Percentiles rank a stretch among this genome's conserved stretches.
phyloP scores from a whole-genome alignment of 2,888 invertebrate genomes.

The Diarsia dahlii region DNA sequence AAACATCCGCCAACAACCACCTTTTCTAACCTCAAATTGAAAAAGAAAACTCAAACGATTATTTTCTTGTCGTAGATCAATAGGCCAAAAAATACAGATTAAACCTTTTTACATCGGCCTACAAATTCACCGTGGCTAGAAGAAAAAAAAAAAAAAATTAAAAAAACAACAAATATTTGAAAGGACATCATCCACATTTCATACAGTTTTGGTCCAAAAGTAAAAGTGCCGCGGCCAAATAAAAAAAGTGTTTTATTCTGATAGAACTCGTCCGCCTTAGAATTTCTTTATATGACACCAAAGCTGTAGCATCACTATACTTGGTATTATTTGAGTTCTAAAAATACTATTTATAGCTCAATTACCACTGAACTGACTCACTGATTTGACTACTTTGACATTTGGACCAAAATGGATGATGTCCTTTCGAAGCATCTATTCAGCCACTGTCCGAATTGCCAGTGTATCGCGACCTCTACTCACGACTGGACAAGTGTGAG shows the following conservation, averaged over 20 bases:
- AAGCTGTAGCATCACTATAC: no score
- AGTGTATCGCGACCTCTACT: conserved; percentile 50
- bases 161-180: conserved; percentile 7
- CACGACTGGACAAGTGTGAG: conserved; percentile 57
- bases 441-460: conserved; percentile 12
- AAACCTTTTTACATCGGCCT: neutral
- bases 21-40: neutral
- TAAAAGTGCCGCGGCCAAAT: no score
- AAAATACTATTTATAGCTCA: no score
- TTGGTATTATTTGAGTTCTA: no score
- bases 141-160: neutral
- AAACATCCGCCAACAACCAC: conserved; percentile 1
- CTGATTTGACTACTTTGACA: no score
- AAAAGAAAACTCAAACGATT: neutral
- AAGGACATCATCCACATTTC: no score
- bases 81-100: neutral
- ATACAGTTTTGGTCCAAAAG: no score
- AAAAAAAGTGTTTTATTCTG: no score
- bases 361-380: no score
- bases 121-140: neutral
- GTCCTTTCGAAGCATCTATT: conserved; percentile 40
- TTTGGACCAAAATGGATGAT: no score
- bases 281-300: no score
- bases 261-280: no score
- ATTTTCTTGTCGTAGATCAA: neutral